Conservation (phyloP, 2,888 invertebrate genomes). For the Dysmachus trigonus region DNA sequence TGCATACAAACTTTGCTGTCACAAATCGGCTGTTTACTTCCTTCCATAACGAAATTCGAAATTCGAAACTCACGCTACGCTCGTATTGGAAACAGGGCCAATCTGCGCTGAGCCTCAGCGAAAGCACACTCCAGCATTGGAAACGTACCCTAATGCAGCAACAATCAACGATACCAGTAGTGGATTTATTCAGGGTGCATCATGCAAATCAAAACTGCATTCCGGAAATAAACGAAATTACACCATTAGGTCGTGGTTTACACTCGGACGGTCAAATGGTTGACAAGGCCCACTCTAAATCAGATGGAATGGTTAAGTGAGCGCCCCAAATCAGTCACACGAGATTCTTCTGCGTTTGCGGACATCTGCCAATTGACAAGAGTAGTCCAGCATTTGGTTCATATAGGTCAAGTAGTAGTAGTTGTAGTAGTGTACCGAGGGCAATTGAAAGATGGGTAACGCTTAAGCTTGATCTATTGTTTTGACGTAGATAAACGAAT, state of each 20-base stretch:
- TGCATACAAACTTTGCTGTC: too few species aligned
- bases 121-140: too few species aligned
- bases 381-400: neutral
- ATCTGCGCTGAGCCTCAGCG: too few species aligned
- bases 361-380: conserved; percentile 8
- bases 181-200: conserved; percentile 11
- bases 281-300: conserved; percentile 1
- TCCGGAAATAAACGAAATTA: conserved; percentile 38
- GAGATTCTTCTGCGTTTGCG: conserved; percentile 15
- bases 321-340: neutral
- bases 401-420: conserved; percentile 2
- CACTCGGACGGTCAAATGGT: conserved; percentile 11
- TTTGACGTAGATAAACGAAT: neutral
- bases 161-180: neutral
- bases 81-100: too few species aligned
- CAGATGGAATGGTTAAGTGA: conserved; percentile 17
- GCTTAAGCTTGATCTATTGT: neutral
- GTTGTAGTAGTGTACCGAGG: too few species aligned
- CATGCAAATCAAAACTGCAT: conserved; percentile 34
- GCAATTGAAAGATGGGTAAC: neutral
- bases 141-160: too few species aligned
- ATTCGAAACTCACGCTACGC: too few species aligned
- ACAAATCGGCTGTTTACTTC: too few species aligned
- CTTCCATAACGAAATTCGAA: too few species aligned
- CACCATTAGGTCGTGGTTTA: conserved; percentile 15